A percentile compares a stretch with the other conserved stretches of the same genome.
phyloP scores from a whole-genome alignment of 2,888 invertebrate genomes.

The Isotomurus palustris region DNA sequence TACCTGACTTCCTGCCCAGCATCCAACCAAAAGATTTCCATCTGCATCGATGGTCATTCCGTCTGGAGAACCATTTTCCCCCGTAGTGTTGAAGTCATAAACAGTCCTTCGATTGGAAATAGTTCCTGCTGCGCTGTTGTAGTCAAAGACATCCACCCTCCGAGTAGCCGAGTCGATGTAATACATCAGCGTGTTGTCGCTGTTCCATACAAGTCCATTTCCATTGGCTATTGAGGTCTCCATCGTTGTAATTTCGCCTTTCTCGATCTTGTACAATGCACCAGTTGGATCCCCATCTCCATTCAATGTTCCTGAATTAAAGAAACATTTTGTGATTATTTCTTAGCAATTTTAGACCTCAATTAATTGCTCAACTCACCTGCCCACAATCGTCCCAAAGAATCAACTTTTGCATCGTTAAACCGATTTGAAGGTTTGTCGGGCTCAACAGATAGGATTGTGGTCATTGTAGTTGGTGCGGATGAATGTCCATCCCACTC shows the following conservation, averaged over 20 bases:
- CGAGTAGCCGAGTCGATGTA: constrained; percentile 69
- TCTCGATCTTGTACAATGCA: constrained; percentile 14
- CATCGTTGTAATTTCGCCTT: constrained; percentile 5
- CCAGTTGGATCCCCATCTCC: not conserved
- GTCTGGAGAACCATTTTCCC: constrained; percentile 50
- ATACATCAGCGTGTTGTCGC: constrained; percentile 65
- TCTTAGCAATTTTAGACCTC: too few species aligned
- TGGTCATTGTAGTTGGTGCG: constrained; percentile 50
- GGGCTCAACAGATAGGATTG: constrained; percentile 57
- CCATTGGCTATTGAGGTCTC: constrained; percentile 56
- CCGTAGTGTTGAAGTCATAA: constrained; percentile 44
- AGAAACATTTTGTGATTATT: too few species aligned
- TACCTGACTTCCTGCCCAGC: constrained; percentile 57
- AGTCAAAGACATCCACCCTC: constrained; percentile 67
- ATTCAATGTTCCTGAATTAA: not conserved
- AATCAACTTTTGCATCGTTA: constrained; percentile 77
- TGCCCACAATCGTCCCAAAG: constrained; percentile 65
- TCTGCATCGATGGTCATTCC: constrained; percentile 53
- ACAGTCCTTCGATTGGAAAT: constrained; percentile 48
- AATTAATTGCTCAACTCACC: too few species aligned
- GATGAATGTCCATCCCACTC: constrained; percentile 59
- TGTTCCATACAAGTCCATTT: constrained; percentile 73
- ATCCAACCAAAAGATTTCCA: constrained; percentile 53
- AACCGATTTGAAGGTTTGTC: constrained; percentile 58
- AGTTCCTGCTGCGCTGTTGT: constrained; percentile 58